phyloP scores from a whole-genome alignment of 2,113 vertebrate species.

The Agelaius tricolor region DNA sequence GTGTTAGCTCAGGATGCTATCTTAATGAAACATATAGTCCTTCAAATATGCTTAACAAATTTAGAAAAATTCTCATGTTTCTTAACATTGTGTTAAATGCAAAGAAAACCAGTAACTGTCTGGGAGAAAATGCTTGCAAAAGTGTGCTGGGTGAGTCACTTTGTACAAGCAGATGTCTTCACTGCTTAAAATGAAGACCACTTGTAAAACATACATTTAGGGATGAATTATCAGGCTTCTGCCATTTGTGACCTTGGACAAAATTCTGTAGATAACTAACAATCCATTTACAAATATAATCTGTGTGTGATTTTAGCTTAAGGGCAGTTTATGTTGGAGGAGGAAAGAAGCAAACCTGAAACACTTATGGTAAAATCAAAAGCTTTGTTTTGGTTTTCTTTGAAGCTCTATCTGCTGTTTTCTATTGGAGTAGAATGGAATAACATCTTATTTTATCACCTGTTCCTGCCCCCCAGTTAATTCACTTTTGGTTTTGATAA shows the following conservation, averaged over 20 bases:
- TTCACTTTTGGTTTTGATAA: neutral
- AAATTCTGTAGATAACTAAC: neutral
- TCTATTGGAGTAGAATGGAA: neutral
- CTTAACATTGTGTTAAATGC: conserved; percentile 8
- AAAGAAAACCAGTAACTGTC: neutral
- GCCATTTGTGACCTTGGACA: neutral
- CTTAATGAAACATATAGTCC: neutral
- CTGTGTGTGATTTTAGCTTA: neutral
- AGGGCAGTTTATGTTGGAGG: neutral
- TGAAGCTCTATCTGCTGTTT: neutral
- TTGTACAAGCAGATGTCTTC: neutral
- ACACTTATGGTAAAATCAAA: neutral
- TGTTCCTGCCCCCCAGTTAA: neutral
- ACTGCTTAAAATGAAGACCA: neutral
- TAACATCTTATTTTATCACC: neutral
- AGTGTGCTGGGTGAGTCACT: conserved; percentile 2
- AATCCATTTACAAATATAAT: neutral
- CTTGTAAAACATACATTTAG: neutral
- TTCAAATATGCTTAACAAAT: neutral
- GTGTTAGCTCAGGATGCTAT: neutral
- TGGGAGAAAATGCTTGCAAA: neutral
- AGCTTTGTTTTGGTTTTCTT: neutral
- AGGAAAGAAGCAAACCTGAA: neutral
- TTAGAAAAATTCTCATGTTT: neutral
- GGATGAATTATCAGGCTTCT: neutral